Evolutionary conservation across 1,140 invertebrate genomes (phyloP).

Genomic region (Caerostris extrusa): DNA sequence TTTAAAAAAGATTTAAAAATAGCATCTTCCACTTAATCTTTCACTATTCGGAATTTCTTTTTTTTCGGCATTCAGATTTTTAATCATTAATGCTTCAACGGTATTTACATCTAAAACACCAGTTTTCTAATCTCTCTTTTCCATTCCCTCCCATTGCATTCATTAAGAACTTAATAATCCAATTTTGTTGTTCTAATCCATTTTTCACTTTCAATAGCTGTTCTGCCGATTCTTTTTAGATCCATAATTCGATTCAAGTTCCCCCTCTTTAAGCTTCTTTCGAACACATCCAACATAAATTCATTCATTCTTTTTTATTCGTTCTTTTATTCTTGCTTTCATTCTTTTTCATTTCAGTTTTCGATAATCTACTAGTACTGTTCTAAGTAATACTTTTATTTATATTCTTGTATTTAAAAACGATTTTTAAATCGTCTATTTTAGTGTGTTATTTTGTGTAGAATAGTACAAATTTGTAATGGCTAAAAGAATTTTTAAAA

Average conservation of each 20-base stretch:
- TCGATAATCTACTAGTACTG: not conserved
- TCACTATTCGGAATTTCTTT: not conserved
- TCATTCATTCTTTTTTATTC: not conserved
- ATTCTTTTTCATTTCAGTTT: not conserved
- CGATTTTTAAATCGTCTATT: no score
- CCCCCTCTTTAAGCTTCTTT: not conserved
- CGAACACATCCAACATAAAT: constrained; percentile 31
- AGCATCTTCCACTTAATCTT: not conserved
- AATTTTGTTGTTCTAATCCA: constrained; percentile 25
- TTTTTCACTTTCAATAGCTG: constrained; percentile 8
- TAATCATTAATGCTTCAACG: not conserved
- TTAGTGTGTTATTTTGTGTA: no score
- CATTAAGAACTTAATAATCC: constrained; percentile 54
- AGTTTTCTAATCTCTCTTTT: not conserved
- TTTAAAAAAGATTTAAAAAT: not conserved
- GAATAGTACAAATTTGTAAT: no score
- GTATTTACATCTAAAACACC: not conserved
- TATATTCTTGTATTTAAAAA: no score
- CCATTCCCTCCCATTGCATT: not conserved
- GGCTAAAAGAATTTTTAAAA: no score
- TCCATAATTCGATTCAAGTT: constrained; percentile 18
- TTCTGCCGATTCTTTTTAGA: not conserved
- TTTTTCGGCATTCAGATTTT: not conserved
- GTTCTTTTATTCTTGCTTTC: not conserved
- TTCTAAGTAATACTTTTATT: no score